Conservation (phyloP, 2,888 invertebrate genomes). For the Anticlea derivata region DNA sequence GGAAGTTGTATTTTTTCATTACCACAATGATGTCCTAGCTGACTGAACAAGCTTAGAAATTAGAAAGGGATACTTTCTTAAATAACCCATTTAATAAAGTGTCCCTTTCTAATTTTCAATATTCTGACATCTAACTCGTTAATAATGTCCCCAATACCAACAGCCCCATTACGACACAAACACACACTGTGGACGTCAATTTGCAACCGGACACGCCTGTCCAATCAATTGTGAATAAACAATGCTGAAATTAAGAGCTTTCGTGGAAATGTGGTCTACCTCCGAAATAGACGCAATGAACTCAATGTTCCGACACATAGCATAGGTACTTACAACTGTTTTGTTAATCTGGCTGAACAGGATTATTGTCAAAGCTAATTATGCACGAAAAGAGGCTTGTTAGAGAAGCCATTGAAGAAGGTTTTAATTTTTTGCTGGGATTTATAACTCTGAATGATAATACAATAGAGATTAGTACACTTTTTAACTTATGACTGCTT, state of each 20-base stretch:
- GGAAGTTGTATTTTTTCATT: too few relatives aligned
- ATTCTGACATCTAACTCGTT: neutral
- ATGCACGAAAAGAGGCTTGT: slow-evolving; percentile 15
- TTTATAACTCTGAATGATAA: slow-evolving; percentile 7
- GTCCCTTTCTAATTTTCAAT: neutral
- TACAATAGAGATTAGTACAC: neutral
- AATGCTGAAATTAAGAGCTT: slow-evolving; percentile 42
- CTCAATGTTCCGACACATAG: neutral
- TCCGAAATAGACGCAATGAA: slow-evolving; percentile 17
- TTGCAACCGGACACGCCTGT: slow-evolving; percentile 48
- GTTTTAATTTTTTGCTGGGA: slow-evolving; percentile 11
- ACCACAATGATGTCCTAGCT: too few relatives aligned
- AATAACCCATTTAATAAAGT: too few relatives aligned
- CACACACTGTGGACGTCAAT: slow-evolving; percentile 41
- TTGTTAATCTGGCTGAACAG: slow-evolving; percentile 12
- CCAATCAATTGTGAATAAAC: slow-evolving; percentile 48
- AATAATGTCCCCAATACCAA: slow-evolving; percentile 28
- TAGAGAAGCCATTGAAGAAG: slow-evolving; percentile 13
- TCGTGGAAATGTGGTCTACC: slow-evolving; percentile 20
- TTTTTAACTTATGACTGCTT: neutral
- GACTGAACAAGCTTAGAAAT: neutral
- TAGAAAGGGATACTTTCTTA: neutral
- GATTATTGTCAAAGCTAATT: slow-evolving; percentile 27
- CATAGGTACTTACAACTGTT: slow-evolving; percentile 3
- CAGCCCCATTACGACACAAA: slow-evolving; percentile 35